phyloP scores from a whole-genome alignment of 2,113 vertebrate genomes.

The Zootoca vivipara region DNA sequence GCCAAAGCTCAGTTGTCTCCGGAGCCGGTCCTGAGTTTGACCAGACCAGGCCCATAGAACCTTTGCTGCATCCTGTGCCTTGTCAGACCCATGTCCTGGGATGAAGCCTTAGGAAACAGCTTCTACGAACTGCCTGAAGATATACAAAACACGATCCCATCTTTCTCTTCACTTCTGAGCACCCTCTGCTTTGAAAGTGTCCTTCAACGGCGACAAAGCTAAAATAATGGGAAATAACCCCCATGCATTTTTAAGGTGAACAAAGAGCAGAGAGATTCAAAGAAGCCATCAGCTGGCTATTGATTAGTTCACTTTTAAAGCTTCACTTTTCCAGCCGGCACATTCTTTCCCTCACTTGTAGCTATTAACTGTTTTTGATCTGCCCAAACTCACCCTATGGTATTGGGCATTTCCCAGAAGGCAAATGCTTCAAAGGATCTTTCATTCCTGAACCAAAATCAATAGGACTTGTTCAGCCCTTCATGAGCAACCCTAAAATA shows the following conservation, averaged over 20 bases:
- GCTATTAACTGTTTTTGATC: constrained; percentile 1
- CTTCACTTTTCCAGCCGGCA: background rate
- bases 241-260: background rate
- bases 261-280: background rate
- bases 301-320: background rate
- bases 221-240: background rate
- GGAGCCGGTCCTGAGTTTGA: background rate
- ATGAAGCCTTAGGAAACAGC: background rate
- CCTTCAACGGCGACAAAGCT: background rate
- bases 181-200: background rate
- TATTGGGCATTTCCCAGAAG: background rate
- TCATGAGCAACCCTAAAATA: background rate
- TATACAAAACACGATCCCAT: background rate
- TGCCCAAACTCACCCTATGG: background rate
- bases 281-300: constrained; percentile 7
- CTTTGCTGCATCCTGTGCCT: background rate
- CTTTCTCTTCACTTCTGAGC: background rate
- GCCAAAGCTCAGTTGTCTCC: background rate
- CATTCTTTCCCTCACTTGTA: background rate
- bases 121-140: background rate
- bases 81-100: background rate
- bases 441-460: background rate
- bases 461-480: background rate
- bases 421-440: background rate
- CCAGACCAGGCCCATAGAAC: too few relatives aligned